phyloP scores from a whole-genome alignment of 2,888 invertebrate species.

The Cacoxenus indagator region DNA sequence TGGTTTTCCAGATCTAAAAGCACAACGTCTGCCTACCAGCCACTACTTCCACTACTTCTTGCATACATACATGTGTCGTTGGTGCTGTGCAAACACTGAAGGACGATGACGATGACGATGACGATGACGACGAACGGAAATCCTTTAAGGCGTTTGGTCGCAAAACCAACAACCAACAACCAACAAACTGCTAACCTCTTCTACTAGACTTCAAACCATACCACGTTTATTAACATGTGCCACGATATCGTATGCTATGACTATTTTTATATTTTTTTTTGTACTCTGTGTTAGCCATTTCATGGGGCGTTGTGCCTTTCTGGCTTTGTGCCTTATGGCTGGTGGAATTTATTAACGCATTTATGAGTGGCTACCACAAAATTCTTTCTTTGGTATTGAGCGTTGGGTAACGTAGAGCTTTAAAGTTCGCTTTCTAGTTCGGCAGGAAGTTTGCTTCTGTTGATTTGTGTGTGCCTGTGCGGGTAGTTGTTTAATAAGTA shows the following conservation, averaged over 20 bases:
- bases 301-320: no score
- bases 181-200: not conserved
- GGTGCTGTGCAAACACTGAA: conserved; percentile 50
- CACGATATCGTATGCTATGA: not conserved
- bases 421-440: conserved; percentile 7
- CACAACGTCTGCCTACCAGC: no score
- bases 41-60: not conserved
- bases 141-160: conserved; percentile 57
- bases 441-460: not conserved
- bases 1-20: not conserved
- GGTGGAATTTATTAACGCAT: conserved; percentile 60
- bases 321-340: no score
- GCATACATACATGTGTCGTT: not conserved
- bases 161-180: not conserved
- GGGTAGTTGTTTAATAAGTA: not conserved
- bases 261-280: not conserved
- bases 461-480: not conserved
- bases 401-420: not conserved
- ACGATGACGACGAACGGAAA: conserved; percentile 61
- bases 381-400: not conserved
- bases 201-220: not conserved
- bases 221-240: not conserved
- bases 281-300: not conserved
- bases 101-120: conserved; percentile 54
- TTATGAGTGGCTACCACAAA: conserved; percentile 54